Base-by-base conservation (phyloP, 2,113 vertebrate genomes). In the Nesoenas mayeri region DNA sequence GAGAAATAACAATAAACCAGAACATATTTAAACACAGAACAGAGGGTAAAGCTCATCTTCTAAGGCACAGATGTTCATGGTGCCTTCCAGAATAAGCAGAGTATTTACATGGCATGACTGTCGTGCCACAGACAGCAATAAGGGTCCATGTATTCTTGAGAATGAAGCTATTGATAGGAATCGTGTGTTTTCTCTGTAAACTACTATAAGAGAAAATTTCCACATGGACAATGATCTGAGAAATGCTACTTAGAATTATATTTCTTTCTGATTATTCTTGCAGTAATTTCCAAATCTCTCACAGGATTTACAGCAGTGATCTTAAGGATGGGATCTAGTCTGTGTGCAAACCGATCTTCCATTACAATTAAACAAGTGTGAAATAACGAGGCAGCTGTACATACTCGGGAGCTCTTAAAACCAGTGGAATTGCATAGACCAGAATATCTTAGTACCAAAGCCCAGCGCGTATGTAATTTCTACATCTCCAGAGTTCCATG, bases 1-100 rank as follows among this genome's bases (percentile, higher is more conserved):
- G 40, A 78, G 69, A 93, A 88, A 44, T 19, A 83, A 91, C 29
- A 91, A 60, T 32, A 79, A 83, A 70, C 34, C 75, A 95, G 5
- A 31, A 21, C 3, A n/a, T 11, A 74, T 21, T 95, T 54, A 93
- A 91, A 61, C 51, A 79, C 21, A 88, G 69, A 58, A 26, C 11
- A 85, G 36, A 85, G 29, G 13, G 11, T 65, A 70, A 89, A 32
- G 24, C 20, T 79, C 32, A 44, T 54, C 20, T 21, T 70, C 2
- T 21, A 78, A 61, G 54, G 44, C 50, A 53, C n/a, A 67, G 15
- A 56, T 74, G 16, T 36, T 92, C 70, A 50, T 0, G 3, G 69
- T 12, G 57, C 36, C 29, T 75, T 69, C 21, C n/a, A 42, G 32
- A 91, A 79, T 17, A 86, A 79, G 48, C 29, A 70, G 24, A 92